Base-by-base conservation (phyloP, 2,113 vertebrate genomes). In the Egretta garzetta region DNA sequence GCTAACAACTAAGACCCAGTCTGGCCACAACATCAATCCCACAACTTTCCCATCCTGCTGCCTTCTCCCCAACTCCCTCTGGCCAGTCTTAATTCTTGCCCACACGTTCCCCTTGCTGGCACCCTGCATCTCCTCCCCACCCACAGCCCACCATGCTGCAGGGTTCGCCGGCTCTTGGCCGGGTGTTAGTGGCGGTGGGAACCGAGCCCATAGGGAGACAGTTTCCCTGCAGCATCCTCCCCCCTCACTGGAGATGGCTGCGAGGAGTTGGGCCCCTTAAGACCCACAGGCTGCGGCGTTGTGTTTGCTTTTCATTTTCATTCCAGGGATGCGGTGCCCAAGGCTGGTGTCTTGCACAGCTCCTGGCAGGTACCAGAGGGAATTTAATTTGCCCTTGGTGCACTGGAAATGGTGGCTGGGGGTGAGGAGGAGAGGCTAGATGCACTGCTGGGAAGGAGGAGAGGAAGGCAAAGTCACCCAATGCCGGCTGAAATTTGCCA, bases 81-180 rank as follows among this genome's bases (percentile, higher is more conserved):
- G 32, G 55, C 10, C 30, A 9, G 15, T 2, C 32, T 23, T 20
- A n/a, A 17, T 10, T 73, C 60, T 59, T 41, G 30, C 24, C 7
- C 2, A 3, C 43, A n/a, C 0, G 0, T 23, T 58, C 8, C 53
- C 39, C 30, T 77, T 41, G 27, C 68, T 91, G 2, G 0, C 7
- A 8, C 19, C 55, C 60, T 47, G 55, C 64, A 66, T 15, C 41
- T 71, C 80, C n/a, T 37, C 30, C n/a, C 19, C 47, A 32, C 23
- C 23, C 32, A 14, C 33, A 43, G 45, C 64, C 12, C 3, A 0
- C 17, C 0, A 0, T 10, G 30, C 23, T 28, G 18, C 1, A 2
- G 56, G 41, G 32, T n/a, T 55, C 21, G 17, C 49, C 1, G 3
- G 49, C 75, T 77, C n/a, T 8, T 49, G 33, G 19, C 53, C 1